Conservation (phyloP, 2,797 vertebrate genomes). For the Acanthornis magna region DNA sequence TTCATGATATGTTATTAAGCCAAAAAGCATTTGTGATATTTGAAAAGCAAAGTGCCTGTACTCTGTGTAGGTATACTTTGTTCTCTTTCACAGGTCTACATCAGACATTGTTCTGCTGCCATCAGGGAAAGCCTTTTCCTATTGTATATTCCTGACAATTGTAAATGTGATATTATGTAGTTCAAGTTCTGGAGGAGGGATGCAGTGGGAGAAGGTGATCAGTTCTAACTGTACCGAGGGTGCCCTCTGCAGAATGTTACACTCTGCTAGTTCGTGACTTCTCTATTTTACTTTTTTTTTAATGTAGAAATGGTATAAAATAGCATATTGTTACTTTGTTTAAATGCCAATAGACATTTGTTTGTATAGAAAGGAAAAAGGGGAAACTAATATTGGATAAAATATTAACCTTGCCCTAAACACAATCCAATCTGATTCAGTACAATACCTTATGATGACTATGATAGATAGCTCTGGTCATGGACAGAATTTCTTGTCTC, state of each 20-base stretch:
- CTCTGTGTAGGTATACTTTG: not conserved
- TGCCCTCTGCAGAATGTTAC: conserved; percentile 72
- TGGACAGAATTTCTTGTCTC: not conserved
- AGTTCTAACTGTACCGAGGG: conserved; percentile 58
- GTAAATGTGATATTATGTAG: conserved; percentile 35
- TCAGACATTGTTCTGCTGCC: conserved; percentile 10
- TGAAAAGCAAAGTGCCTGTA: conserved; percentile 34
- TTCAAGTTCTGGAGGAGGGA: not conserved
- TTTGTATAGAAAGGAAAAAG: not conserved
- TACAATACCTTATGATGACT: not conserved
- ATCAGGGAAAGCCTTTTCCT: conserved; percentile 1
- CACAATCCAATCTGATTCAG: not conserved
- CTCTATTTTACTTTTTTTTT: not conserved
- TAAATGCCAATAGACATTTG: not conserved
- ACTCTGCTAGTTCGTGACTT: not conserved
- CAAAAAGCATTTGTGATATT: conserved; percentile 18
- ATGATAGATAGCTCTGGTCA: not conserved
- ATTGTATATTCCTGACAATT: conserved; percentile 32
- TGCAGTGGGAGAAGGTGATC: not conserved
- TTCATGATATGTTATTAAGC: conserved; percentile 36
- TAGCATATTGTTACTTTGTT: accelerated
- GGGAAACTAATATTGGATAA: not conserved
- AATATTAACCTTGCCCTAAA: not conserved
- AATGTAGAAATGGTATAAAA: not conserved
- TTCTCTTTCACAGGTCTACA: not conserved